A percentile compares a stretch with the other conserved stretches of the same genome.
Conservation (phyloP, 2,888 invertebrate species). For the Cheilosia scutellata region DNA sequence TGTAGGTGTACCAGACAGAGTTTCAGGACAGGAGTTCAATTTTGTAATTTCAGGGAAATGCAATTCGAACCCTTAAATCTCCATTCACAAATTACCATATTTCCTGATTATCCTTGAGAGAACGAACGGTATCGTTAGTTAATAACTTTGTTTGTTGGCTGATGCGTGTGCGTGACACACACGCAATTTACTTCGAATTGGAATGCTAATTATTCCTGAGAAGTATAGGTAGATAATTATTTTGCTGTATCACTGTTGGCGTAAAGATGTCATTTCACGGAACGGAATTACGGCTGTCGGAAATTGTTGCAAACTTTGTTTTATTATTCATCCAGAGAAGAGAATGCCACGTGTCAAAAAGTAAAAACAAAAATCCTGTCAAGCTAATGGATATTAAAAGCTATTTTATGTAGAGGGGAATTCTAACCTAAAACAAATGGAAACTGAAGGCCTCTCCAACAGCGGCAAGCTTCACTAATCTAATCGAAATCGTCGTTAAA, state of each 20-base stretch:
- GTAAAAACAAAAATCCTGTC: too few relatives aligned
- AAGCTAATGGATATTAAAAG: too few relatives aligned
- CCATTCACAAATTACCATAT: slow-evolving; percentile 30
- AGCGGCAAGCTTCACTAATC: too few relatives aligned
- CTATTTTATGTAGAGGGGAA: too few relatives aligned
- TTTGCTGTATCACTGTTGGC: slow-evolving; percentile 22
- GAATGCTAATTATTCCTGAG: slow-evolving; percentile 36
- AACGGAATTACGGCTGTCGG: too few relatives aligned
- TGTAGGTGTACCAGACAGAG: background rate
- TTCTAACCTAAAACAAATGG: too few relatives aligned
- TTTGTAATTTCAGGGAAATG: slow-evolving; percentile 5
- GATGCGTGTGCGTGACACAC: slow-evolving; percentile 9
- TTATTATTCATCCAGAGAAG: too few relatives aligned
- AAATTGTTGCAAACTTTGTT: too few relatives aligned
- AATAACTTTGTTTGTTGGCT: slow-evolving; percentile 1
- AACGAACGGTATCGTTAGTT: background rate
- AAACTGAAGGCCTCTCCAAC: too few relatives aligned
- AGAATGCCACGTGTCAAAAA: too few relatives aligned
- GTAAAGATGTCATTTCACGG: slow-evolving; percentile 7
- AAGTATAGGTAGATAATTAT: slow-evolving; percentile 30
- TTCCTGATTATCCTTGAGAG: background rate
- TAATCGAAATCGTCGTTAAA: too few relatives aligned
- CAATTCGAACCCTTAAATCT: slow-evolving; percentile 4
- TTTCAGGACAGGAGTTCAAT: slow-evolving; percentile 31
- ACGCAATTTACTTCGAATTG: slow-evolving; percentile 22